These are phyloP conservation scores for Ceratina australensis DNA, from an alignment of 1,140 invertebrate genomes.

Conservation along the genomic window DNA sequence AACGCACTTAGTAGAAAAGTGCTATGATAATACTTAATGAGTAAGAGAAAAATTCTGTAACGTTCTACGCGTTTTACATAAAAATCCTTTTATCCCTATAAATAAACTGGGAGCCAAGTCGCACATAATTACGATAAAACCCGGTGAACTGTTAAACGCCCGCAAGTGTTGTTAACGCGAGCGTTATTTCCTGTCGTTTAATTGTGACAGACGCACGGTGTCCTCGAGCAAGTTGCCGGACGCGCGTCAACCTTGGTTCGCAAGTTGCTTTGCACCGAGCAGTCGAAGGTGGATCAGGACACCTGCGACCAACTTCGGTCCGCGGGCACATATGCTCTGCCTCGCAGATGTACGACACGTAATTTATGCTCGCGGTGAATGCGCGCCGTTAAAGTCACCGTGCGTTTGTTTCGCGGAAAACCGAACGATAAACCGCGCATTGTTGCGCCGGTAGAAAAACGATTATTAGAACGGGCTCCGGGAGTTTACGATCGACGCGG, in stretches of 20 bases:
- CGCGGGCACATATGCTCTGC: too few relatives aligned
- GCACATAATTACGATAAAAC: too few relatives aligned
- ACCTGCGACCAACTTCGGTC: not conserved
- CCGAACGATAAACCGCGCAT: not conserved
- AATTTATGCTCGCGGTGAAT: slow-evolving; percentile 10
- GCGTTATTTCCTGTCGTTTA: not conserved
- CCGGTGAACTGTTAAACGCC: too few relatives aligned
- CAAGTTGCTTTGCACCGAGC: too few relatives aligned
- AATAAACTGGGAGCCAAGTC: not conserved
- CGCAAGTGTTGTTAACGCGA: not conserved
- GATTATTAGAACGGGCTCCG: not conserved
- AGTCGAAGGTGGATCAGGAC: slow-evolving; percentile 8
- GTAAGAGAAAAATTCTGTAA: too few relatives aligned
- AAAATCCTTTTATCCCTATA: not conserved
- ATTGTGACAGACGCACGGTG: not conserved
- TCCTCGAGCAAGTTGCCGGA: not conserved
- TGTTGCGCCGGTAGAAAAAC: not conserved
- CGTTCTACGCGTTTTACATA: too few relatives aligned
- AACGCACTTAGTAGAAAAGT: too few relatives aligned
- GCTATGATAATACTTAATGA: too few relatives aligned
- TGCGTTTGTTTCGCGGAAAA: not conserved
- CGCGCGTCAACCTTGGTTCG: slow-evolving; percentile 9
- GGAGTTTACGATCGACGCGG: not conserved
- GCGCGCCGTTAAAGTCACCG: not conserved
- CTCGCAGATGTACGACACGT: not conserved